Percentiles rank a stretch among this genome's conserved stretches.
Conservation (phyloP, 1,140 invertebrate species). For the Zaprionus africanus region DNA sequence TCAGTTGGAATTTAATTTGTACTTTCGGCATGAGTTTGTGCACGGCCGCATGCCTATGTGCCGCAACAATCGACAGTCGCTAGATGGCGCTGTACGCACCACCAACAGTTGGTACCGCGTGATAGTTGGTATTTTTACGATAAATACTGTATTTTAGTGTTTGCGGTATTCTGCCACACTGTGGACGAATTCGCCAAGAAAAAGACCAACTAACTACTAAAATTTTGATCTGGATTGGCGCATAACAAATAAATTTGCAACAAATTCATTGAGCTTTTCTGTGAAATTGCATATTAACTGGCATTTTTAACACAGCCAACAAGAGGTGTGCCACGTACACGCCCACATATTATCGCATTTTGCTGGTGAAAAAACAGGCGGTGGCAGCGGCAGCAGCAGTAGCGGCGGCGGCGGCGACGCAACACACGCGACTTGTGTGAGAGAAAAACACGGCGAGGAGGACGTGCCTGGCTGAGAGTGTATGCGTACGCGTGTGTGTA, state of each 20-base stretch:
- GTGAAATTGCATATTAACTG: constrained; percentile 61
- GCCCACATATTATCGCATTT: constrained; percentile 44
- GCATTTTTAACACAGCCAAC: constrained; percentile 21
- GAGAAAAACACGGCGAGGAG: constrained; percentile 56
- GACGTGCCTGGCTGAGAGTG: constrained; percentile 15
- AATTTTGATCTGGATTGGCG: constrained; percentile 38
- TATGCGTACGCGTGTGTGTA: constrained; percentile 20
- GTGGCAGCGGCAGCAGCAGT: constrained; percentile 30
- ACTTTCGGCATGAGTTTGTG: background rate
- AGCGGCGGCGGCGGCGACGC: constrained; percentile 38
- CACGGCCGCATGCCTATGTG: background rate
- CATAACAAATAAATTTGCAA: constrained; percentile 35
- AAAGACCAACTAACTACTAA: constrained; percentile 34
- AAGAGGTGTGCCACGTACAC: constrained; percentile 25
- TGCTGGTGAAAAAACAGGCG: constrained; percentile 69
- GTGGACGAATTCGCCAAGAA: constrained; percentile 37
- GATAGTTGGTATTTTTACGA: constrained; percentile 28
- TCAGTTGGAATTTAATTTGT: background rate
- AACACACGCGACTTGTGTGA: constrained; percentile 61
- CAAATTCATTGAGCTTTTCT: constrained; percentile 35
- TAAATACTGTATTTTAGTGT: constrained; percentile 2
- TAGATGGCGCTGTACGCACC: constrained; percentile 25
- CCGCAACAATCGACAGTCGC: background rate
- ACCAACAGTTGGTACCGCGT: constrained; percentile 28
- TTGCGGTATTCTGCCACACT: constrained; percentile 23